Evolutionary conservation across 2,113 vertebrate species (phyloP).

Genomic region (Menidia beryllina): DNA sequence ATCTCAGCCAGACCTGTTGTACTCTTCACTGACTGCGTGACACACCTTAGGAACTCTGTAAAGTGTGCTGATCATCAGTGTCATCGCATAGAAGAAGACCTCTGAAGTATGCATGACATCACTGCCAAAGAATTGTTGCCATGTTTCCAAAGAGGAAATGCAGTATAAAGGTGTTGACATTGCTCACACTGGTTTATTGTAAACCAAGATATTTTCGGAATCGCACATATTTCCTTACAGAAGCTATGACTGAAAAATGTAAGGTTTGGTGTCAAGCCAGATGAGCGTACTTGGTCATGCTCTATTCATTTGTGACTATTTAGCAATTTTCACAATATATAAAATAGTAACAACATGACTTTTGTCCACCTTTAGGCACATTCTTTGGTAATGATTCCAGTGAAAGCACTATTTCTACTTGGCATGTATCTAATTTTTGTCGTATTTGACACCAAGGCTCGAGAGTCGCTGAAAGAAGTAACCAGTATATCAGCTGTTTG

Average conservation of each 20-base stretch:
- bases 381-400: too few relatives aligned
- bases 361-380: too few relatives aligned
- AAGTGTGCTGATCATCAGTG: conserved; percentile 37
- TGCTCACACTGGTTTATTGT: conserved; percentile 5
- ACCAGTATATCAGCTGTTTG: too few relatives aligned
- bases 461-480: not conserved
- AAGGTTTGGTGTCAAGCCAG: not conserved
- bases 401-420: too few relatives aligned
- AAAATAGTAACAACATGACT: too few relatives aligned
- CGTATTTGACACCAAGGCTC: not conserved
- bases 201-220: not conserved
- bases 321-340: not conserved
- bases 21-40: conserved; percentile 32
- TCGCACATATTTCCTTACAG: conserved; percentile 7
- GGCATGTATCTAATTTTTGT: too few relatives aligned
- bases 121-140: conserved; percentile 65
- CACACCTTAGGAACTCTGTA: conserved; percentile 54
- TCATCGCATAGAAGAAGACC: conserved; percentile 44
- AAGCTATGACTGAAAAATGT: too few relatives aligned
- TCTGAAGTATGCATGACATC: conserved; percentile 63
- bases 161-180: conserved; percentile 2
- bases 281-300: not conserved
- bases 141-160: conserved; percentile 44
- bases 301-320: not conserved
- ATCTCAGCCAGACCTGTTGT: conserved; percentile 58